phyloP scores from a whole-genome alignment of 1,140 invertebrate genomes.

The Dreissena polymorpha region DNA sequence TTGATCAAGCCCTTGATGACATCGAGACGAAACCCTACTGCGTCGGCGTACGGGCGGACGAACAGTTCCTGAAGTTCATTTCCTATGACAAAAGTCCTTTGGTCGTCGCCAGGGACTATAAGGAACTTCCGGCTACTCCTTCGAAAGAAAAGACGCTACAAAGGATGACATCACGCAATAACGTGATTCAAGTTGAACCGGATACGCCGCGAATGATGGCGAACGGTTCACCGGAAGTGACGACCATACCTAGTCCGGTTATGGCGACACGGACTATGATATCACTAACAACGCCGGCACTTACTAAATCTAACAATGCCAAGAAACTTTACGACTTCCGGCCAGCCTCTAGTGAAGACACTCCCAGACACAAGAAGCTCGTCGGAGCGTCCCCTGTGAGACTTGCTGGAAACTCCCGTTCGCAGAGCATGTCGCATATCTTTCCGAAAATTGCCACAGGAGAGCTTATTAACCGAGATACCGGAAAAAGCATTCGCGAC shows the following conservation, averaged over 20 bases:
- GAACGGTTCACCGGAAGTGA: conserved; percentile 24
- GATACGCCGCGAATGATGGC: conserved; percentile 19
- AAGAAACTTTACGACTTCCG: conserved; percentile 36
- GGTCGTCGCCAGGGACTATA: conserved; percentile 18
- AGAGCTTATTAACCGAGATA: conserved; percentile 35
- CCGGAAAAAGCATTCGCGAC: conserved; percentile 21
- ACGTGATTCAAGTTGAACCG: conserved; percentile 14
- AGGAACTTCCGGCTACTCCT: conserved; percentile 10
- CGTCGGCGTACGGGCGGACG: conserved; percentile 32
- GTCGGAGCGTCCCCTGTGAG: conserved; percentile 22
- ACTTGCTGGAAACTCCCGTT: conserved; percentile 20
- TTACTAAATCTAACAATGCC: conserved; percentile 14
- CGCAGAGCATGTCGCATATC: conserved; percentile 19
- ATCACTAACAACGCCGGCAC: conserved; percentile 28
- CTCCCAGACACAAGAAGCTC: not conserved
- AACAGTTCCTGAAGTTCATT: conserved; percentile 51
- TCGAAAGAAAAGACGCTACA: conserved; percentile 35
- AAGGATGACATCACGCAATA: not conserved
- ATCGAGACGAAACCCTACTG: conserved; percentile 41
- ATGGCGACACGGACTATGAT: conserved; percentile 45
- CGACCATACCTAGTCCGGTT: conserved; percentile 47
- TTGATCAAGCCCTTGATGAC: conserved; percentile 45
- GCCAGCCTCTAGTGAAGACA: conserved; percentile 18
- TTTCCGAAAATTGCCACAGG: conserved; percentile 50
- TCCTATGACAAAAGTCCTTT: conserved; percentile 42